Conservation (phyloP, 2,113 vertebrate genomes). For the Cygnus atratus region DNA sequence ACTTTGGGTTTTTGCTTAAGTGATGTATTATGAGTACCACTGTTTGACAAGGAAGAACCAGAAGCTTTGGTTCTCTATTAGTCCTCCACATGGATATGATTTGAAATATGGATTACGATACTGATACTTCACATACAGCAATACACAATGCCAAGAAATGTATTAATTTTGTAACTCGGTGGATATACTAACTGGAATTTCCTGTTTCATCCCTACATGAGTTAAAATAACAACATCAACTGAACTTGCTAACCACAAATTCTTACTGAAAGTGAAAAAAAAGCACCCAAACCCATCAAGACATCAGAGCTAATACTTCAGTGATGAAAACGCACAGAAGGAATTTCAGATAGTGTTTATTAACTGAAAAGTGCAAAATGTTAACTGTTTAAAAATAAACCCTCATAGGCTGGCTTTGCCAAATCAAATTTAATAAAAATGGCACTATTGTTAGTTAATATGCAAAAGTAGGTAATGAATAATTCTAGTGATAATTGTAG, state of each 20-base stretch:
- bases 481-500: conserved; percentile 73
- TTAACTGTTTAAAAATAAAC: conserved; percentile 22
- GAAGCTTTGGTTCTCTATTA: neutral
- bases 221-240: neutral
- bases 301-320: neutral
- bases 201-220: neutral
- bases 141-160: neutral
- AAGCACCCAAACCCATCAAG: neutral
- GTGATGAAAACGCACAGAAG: conserved; percentile 53
- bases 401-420: neutral
- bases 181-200: too few species aligned
- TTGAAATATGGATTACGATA: neutral
- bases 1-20: neutral
- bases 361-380: conserved; percentile 51
- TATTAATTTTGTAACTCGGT: neutral
- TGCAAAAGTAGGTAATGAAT: conserved; percentile 26
- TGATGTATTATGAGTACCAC: conserved; percentile 33
- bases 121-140: neutral
- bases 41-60: neutral
- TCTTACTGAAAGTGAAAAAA: neutral
- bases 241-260: neutral
- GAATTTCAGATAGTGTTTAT: conserved; percentile 56
- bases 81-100: neutral
- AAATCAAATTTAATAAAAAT: conserved; percentile 1
- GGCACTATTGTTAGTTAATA: neutral